Evolutionary conservation across 2,113 vertebrate species (phyloP).

Genomic region (Zapus hudsonius): DNA sequence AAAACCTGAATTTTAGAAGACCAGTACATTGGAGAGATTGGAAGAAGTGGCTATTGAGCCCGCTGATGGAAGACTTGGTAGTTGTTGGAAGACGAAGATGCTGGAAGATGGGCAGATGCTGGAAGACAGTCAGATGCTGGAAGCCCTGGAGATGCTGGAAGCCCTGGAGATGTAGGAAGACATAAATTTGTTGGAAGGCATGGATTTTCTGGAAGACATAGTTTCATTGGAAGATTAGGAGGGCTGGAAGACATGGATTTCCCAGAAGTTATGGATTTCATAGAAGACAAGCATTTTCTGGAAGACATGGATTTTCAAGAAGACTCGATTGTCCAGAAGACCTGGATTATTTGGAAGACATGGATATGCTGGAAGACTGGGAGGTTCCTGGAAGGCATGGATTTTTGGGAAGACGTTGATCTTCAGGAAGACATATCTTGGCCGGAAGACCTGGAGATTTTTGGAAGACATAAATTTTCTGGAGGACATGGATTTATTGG

Average conservation of each 20-base stretch:
- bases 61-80: slow-evolving; percentile 24
- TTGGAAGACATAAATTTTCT: slow-evolving; percentile 35
- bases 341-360: slow-evolving; percentile 34
- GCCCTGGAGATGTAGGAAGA: background rate
- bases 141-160: background rate
- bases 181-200: background rate
- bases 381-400: slow-evolving; percentile 26
- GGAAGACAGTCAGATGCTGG: slow-evolving; percentile 32
- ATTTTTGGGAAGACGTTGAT: slow-evolving; percentile 47
- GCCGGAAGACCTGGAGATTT: slow-evolving; percentile 30
- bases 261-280: slow-evolving; percentile 40
- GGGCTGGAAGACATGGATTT: slow-evolving; percentile 58
- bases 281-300: slow-evolving; percentile 48
- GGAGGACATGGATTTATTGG: slow-evolving; percentile 53
- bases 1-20: slow-evolving; percentile 67
- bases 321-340: slow-evolving; percentile 64
- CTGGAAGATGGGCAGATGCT: background rate
- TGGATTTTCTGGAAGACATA: slow-evolving; percentile 26
- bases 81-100: slow-evolving; percentile 31
- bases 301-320: slow-evolving; percentile 64
- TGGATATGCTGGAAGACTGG: slow-evolving; percentile 15
- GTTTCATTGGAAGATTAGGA: slow-evolving; percentile 35
- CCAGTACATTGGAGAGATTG: slow-evolving; percentile 51
- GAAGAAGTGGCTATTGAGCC: slow-evolving; percentile 39
- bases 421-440: background rate